Evolutionary conservation across 1,140 invertebrate species (phyloP).

Genomic region (Drosophila neocordata): DNA sequence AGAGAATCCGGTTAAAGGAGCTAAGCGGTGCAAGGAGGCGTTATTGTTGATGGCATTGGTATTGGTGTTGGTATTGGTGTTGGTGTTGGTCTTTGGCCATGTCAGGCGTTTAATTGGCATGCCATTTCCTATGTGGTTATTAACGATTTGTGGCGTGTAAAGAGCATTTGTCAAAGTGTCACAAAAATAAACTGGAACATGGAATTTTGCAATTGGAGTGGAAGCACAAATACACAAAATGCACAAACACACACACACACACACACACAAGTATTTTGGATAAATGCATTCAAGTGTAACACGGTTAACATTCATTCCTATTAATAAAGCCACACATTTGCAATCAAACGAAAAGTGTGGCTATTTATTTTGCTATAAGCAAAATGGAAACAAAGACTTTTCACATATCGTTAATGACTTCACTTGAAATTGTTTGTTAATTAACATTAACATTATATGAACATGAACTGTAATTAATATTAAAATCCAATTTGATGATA

Average conservation of each 20-base stretch:
- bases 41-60: constrained; percentile 12
- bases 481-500: too few relatives aligned
- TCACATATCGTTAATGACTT: too few relatives aligned
- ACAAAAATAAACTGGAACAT: constrained; percentile 63
- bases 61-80: constrained; percentile 21
- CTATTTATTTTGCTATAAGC: not conserved
- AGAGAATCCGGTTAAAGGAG: constrained; percentile 26
- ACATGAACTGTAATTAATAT: too few relatives aligned
- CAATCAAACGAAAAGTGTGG: not conserved
- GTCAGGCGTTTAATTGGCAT: constrained; percentile 70
- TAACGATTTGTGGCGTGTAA: constrained; percentile 75
- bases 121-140: constrained; percentile 62
- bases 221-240: not conserved
- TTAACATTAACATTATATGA: too few relatives aligned
- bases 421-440: too few relatives aligned
- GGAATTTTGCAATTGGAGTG: constrained; percentile 6
- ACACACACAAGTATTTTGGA: not conserved
- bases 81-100: constrained; percentile 38
- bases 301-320: not conserved
- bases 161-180: constrained; percentile 74
- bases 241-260: not conserved
- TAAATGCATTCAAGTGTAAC: not conserved
- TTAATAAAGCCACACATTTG: not conserved
- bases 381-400: too few relatives aligned
- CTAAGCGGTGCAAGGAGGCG: constrained; percentile 4